Evolutionary conservation across 92 coral and sea anemone genomes (phyloP), one percentile per base, ranked within the genome.

Genomic region (Micromussa lordhowensis): DNA sequence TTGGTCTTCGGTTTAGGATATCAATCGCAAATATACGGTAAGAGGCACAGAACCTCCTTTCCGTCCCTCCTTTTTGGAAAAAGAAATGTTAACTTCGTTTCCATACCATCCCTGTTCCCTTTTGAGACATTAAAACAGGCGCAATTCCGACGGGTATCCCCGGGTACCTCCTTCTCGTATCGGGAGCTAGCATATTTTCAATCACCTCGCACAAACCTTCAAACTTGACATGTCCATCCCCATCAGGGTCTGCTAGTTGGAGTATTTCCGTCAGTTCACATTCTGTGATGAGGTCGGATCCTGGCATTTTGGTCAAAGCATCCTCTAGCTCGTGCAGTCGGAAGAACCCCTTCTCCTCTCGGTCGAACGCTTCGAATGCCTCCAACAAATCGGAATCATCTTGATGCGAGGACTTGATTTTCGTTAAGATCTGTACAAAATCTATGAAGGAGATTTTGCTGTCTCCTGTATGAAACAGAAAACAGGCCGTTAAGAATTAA

Each of bases 341-440:
- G 44, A 95, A 95, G 82, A 73, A 93, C 1, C 98, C 98, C 40
- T 80, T 85, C 15, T 81, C 76, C 78, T 95, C 98, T 69, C 94
- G 83, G 72, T 95, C 98, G 49, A 95, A 95, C 55, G 93, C 90
- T 68, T 91, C 91, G 35, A 93, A 95, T 8, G 98, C 98, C 11
- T 93, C 87, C 7, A 75, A n/a, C 70, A 93, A 69, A 36, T 95
- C 98, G 7, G 88, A 82, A 29, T 91, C 92, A 28, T 83, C 80
- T 40, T 71, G 89, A 26, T 89, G 92, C 22, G 86, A 49, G 31
- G 85, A 21, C 29, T 88, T 77, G 32, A 91, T 63, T 31, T 88
- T 81, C 14, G 75, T 88, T 21, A 93, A 87, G 86, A 93, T 88
- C 24, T 85, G 54, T 0, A 93, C 51, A 63, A 93, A 93, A 53